Evolutionary conservation across 2,888 invertebrate species (phyloP).

Genomic region (Bembecia ichneumoniformis): DNA sequence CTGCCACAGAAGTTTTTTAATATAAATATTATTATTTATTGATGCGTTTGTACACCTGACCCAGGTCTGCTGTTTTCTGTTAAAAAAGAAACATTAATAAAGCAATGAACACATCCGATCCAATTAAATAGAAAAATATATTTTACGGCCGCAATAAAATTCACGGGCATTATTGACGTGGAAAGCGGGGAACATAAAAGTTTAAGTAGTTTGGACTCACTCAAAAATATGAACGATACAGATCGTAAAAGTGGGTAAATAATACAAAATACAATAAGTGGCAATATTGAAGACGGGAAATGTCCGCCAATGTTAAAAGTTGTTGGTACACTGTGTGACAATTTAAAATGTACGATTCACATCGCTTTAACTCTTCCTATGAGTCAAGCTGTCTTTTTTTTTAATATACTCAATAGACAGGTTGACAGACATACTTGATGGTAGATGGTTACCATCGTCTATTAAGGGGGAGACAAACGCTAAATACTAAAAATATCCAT

Average conservation of each 20-base stretch:
- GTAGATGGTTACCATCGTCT: neutral
- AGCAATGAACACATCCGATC: constrained; percentile 15
- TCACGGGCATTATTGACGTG: constrained; percentile 47
- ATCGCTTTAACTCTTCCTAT: neutral
- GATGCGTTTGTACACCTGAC: too few species aligned
- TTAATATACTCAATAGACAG: too few species aligned
- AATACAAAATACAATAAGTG: constrained; percentile 73
- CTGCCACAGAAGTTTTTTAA: too few species aligned
- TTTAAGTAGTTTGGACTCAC: constrained; percentile 67
- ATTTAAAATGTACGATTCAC: neutral
- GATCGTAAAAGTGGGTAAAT: constrained; percentile 67
- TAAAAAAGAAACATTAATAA: neutral
- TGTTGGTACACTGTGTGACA: constrained; percentile 18
- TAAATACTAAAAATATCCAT: too few species aligned
- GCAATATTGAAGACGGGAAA: constrained; percentile 53
- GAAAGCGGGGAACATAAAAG: constrained; percentile 59
- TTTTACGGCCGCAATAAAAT: constrained; percentile 55
- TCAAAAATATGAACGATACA: constrained; percentile 63
- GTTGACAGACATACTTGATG: neutral
- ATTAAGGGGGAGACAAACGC: too few species aligned
- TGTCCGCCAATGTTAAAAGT: constrained; percentile 26
- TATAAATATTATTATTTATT: too few species aligned
- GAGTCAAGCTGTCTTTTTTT: too few species aligned
- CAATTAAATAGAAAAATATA: constrained; percentile 47
- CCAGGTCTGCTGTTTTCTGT: neutral